Evolutionary conservation across 2,888 invertebrate species (phyloP), one percentile per base, ranked within the genome.

Genomic region (Tenthredo scrophulariae): DNA sequence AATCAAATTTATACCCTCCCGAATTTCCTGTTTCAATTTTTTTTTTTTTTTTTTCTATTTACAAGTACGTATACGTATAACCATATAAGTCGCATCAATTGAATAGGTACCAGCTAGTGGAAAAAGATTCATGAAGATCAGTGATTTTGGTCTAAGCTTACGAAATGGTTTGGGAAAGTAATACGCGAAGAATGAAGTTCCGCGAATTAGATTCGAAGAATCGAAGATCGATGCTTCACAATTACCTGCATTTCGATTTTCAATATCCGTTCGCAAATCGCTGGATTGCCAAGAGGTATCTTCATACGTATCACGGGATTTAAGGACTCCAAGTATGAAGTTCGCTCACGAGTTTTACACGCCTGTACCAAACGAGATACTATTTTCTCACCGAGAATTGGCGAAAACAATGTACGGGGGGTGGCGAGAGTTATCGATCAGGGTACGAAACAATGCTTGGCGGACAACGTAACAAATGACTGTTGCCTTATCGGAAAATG

Each of bases 391-490:
- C 43, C 50, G 26, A 79, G 84, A 40, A 87, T 89, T 88, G 88
- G 88, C 88, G 91, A 92, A 92, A 92, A 92, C 92, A 92, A 92
- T 91, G 90, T 58, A n/a, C 13, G 4, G 70, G 79, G 87, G 86
- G 84, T 86, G 87, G 86, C 86, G 82, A 58, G 85, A 33, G 89
- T 92, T 92, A 93, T 93, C 92, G 92, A 93, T 93, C 91, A 83
- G 83, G 43, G 84, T 84, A 86, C 89, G 91, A 93, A 92, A 93
- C 93, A 93, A 93, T 93, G 91, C 91, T 87, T 86, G 89, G 89
- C 86, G 89, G 90, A 89, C 90, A 89, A 89, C 87, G 89, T 92
- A 92, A 93, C 92, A 93, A 93, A 93, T 93, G 92, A 92, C 92
- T 89, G 87, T 85, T 86, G 89, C 86, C 92, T 93, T 93, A 93